These are phyloP conservation scores for Pseudorhombus dupliciocellatus DNA, from an alignment of 2,113 vertebrate genomes.

Conservation along the genomic window DNA sequence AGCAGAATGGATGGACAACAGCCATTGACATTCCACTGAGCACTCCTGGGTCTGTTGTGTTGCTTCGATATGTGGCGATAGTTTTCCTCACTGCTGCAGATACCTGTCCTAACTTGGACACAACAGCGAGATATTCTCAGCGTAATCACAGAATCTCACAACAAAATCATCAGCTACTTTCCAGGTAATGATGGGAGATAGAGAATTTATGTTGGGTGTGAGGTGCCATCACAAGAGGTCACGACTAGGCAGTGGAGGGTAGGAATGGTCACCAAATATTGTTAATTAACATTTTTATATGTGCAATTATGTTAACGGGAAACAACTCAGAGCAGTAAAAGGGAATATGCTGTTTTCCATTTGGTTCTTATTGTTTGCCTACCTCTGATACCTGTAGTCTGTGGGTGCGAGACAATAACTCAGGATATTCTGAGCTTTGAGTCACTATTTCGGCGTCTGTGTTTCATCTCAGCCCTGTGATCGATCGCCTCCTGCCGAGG, in stretches of 20 bases:
- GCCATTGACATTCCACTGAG: slow-evolving; percentile 21
- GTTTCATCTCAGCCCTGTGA: neutral
- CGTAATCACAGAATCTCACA: neutral
- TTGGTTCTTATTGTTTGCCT: too few relatives aligned
- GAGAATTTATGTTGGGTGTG: neutral
- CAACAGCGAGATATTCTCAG: slow-evolving; percentile 22
- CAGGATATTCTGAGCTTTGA: neutral
- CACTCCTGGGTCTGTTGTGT: slow-evolving; percentile 11
- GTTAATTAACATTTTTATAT: neutral
- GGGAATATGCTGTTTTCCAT: neutral
- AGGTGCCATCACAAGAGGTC: neutral
- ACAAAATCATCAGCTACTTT: neutral
- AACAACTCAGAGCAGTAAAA: neutral
- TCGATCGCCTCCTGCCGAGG: neutral
- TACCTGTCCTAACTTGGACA: slow-evolving; percentile 29
- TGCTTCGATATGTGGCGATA: neutral
- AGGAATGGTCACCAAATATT: neutral
- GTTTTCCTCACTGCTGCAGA: slow-evolving; percentile 24
- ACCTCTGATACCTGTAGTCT: neutral
- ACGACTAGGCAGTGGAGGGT: neutral
- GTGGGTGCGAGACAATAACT: neutral
- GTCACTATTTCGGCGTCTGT: neutral
- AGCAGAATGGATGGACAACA: slow-evolving; percentile 25
- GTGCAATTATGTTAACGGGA: neutral
- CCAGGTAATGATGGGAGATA: neutral